A percentile compares a stretch with the other conserved stretches of the same genome.
These are phyloP conservation scores for Chiridota heheva DNA, from an alignment of 35 echinoderm and acorn worm species.

Conservation along the genomic window DNA sequence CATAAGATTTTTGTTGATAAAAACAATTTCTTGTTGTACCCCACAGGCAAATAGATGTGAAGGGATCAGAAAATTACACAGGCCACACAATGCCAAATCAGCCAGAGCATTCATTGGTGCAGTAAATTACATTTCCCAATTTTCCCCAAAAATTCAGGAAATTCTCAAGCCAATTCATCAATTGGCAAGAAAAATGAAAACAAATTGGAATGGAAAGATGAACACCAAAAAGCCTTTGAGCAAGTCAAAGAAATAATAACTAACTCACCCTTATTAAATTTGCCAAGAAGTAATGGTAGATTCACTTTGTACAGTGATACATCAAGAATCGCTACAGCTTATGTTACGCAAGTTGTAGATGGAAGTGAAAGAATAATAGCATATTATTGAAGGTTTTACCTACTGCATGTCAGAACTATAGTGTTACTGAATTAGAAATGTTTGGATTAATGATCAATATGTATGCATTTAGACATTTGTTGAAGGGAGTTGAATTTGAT, in stretches of 20 bases:
- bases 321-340: too few species aligned
- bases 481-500: too few species aligned
- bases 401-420: too few species aligned
- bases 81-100: constrained; percentile 30
- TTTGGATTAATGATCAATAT: too few species aligned
- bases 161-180: constrained; percentile 27
- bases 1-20: too few species aligned
- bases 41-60: not conserved
- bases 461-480: too few species aligned
- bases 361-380: too few species aligned
- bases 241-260: constrained; percentile 37
- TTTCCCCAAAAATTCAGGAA: constrained; percentile 53
- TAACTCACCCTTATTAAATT: constrained; percentile 27
- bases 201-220: constrained; percentile 34
- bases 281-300: constrained; percentile 35
- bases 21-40: too few species aligned
- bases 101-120: constrained; percentile 37
- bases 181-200: constrained; percentile 33
- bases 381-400: too few species aligned
- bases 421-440: too few species aligned
- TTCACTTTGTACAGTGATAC: constrained; percentile 41
- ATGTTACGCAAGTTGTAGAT: too few species aligned
- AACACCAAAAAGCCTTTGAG: constrained; percentile 48
- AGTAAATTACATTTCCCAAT: constrained; percentile 45
- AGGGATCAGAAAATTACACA: too few species aligned